Evolutionary conservation across 2,888 invertebrate species (phyloP).

Genomic region (Tridacna crocea): DNA sequence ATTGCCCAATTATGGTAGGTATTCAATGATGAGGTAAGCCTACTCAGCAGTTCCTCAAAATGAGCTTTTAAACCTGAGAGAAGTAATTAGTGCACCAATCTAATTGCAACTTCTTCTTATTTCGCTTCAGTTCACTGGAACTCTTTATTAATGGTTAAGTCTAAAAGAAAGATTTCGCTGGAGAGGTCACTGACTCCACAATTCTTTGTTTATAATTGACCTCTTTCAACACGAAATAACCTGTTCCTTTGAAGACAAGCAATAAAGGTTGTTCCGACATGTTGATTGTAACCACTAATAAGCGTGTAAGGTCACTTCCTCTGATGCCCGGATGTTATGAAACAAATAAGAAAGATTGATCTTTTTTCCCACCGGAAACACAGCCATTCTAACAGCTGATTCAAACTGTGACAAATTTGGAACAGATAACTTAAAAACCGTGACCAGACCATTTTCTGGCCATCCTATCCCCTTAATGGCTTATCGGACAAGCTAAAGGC

Average conservation of each 20-base stretch:
- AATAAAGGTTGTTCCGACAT: not conserved
- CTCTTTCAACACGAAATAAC: too few species aligned
- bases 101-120: too few species aligned
- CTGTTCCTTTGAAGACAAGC: not conserved
- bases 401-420: conserved; percentile 20
- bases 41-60: too few species aligned
- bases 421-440: conserved; percentile 11
- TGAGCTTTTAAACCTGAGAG: too few species aligned
- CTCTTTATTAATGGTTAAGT: too few species aligned
- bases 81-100: too few species aligned
- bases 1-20: too few species aligned
- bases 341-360: conserved; percentile 8
- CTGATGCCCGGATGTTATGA: conserved; percentile 15
- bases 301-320: conserved; percentile 21
- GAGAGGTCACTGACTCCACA: too few species aligned
- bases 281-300: conserved; percentile 4
- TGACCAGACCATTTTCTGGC: conserved; percentile 12
- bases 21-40: too few species aligned
- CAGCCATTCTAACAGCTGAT: conserved; percentile 8
- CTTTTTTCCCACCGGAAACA: conserved; percentile 14
- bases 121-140: too few species aligned
- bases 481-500: conserved; percentile 11
- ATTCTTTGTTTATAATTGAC: too few species aligned
- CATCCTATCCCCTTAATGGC: conserved; percentile 3
- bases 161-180: too few species aligned